Conservation (phyloP, 2,113 vertebrate species). For the Mungos mungo region DNA sequence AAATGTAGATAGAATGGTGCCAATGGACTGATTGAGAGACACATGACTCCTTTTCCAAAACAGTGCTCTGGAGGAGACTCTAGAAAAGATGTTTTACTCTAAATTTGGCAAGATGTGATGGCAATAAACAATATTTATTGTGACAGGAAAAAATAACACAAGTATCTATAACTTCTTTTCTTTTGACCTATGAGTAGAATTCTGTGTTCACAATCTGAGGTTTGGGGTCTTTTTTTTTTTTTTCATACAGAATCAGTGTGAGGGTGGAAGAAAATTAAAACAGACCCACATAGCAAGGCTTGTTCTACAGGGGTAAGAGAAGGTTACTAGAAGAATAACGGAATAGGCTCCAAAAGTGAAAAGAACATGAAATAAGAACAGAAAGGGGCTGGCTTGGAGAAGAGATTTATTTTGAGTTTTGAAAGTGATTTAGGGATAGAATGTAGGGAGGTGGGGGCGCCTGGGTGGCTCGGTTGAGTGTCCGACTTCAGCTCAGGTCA, state of each 20-base stretch:
- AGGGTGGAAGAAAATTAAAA: neutral
- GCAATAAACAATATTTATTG: neutral
- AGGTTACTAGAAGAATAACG: neutral
- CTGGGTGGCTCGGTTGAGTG: no score
- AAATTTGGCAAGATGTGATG: neutral
- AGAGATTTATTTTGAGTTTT: conserved; percentile 22
- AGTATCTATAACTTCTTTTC: neutral
- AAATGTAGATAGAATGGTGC: neutral
- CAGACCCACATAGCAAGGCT: neutral
- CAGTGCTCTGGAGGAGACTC: neutral
- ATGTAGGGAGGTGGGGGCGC: neutral
- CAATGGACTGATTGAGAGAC: neutral
- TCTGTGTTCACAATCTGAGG: neutral
- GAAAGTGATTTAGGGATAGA: neutral
- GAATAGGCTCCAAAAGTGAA: neutral
- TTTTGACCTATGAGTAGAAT: neutral
- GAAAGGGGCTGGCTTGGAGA: neutral
- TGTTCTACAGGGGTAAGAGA: neutral
- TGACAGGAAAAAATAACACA: neutral
- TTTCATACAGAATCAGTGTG: neutral
- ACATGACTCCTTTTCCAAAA: neutral
- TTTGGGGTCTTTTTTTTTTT: neutral
- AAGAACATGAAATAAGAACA: neutral
- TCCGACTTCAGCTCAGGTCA: no score
- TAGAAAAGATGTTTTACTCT: neutral